These are phyloP conservation scores for Botia almorhae DNA, from an alignment of 2,797 vertebrate genomes.

Conservation along the genomic window DNA sequence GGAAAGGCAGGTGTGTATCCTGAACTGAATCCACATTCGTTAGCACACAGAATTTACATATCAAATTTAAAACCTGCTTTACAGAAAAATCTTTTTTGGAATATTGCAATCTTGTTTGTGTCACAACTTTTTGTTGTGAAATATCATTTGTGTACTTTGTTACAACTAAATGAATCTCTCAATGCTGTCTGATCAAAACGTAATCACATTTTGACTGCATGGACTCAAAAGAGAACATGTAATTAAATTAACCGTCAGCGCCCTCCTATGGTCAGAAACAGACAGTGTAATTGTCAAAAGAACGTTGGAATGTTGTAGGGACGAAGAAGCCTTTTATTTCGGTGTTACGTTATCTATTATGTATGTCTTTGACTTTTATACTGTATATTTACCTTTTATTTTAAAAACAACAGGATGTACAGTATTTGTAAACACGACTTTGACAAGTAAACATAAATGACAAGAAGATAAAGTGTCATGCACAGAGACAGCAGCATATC, in stretches of 20 bases:
- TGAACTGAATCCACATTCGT: too few species aligned
- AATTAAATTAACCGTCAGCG: slow-evolving; percentile 33
- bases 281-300: background rate
- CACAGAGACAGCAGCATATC: background rate
- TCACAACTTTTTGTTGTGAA: too few species aligned
- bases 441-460: background rate
- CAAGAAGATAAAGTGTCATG: background rate
- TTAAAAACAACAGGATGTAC: background rate
- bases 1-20: background rate
- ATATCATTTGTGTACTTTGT: too few species aligned
- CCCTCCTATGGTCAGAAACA: slow-evolving; percentile 18
- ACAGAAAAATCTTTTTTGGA: too few species aligned
- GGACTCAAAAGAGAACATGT: slow-evolving; percentile 2
- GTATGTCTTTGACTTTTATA: background rate
- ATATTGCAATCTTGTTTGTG: too few species aligned
- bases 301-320: background rate
- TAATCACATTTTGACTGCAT: background rate
- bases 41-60: too few species aligned
- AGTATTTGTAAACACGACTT: background rate
- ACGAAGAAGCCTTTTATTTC: background rate
- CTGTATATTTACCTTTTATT: background rate
- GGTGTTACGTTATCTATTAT: background rate
- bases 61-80: too few species aligned
- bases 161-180: background rate
- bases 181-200: background rate